Conservation (phyloP, 2,113 vertebrate genomes). For the Lepisosteus oculatus region DNA sequence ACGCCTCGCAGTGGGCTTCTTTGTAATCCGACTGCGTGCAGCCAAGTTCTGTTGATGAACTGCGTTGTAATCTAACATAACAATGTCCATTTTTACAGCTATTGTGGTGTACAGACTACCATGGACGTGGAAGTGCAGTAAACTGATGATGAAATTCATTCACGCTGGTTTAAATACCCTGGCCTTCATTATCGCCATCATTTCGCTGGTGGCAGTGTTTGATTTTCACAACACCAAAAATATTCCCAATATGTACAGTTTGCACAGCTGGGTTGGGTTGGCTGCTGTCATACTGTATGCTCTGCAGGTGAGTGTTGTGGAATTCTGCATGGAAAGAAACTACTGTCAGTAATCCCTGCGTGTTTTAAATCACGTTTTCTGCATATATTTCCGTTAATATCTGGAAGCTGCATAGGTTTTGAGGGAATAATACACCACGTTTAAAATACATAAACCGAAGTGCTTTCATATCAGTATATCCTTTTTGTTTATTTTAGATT, state of each 20-base stretch:
- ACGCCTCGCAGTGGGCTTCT: no score
- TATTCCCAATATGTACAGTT: slow-evolving; percentile 93
- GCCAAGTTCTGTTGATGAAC: no score
- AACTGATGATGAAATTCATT: slow-evolving; percentile 86
- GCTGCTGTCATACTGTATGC: slow-evolving; percentile 70
- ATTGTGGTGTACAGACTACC: slow-evolving; percentile 84
- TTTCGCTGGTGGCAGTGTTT: slow-evolving; percentile 84
- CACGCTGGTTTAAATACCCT: slow-evolving; percentile 83
- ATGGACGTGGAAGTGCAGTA: slow-evolving; percentile 93
- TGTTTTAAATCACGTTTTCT: no score
- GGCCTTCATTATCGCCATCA: slow-evolving; percentile 71
- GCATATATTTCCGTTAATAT: no score
- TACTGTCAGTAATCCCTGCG: no score
- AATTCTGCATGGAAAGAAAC: no score
- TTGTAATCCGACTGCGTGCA: no score
- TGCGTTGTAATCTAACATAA: neutral
- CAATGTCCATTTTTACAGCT: slow-evolving; percentile 44
- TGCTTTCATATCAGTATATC: no score
- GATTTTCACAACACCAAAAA: slow-evolving; percentile 77
- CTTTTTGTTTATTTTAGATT: no score
- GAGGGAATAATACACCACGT: no score
- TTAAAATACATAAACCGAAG: no score
- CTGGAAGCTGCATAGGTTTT: no score
- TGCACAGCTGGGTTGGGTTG: slow-evolving; percentile 96
- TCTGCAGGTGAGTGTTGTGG: slow-evolving; percentile 73